These are phyloP conservation scores for Mesembrinibis cayennensis DNA, from an alignment of 2,113 vertebrate genomes.

Conservation along the genomic window DNA sequence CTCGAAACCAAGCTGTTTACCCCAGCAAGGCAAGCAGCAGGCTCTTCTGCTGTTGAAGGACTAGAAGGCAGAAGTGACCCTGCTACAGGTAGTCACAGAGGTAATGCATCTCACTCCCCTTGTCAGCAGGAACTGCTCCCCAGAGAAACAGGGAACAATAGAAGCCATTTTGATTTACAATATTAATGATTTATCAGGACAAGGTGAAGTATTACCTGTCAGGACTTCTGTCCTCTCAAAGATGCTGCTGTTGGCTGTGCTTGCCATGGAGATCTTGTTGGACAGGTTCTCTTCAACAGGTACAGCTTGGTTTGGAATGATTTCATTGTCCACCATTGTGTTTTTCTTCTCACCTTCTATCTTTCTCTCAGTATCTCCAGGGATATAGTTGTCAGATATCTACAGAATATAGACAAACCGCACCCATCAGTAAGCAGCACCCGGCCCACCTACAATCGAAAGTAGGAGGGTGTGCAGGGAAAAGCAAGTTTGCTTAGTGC, in stretches of 20 bases:
- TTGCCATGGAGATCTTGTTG: conserved; percentile 87
- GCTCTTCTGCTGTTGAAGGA: not conserved
- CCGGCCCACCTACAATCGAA: not conserved
- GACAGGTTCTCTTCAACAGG: conserved; percentile 24
- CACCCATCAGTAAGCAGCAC: conserved; percentile 36
- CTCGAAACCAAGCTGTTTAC: not conserved
- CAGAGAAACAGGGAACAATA: not conserved
- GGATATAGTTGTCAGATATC: conserved; percentile 80
- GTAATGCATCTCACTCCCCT: not conserved
- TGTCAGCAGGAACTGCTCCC: not conserved
- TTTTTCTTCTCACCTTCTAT: conserved; percentile 46
- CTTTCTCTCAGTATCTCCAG: conserved; percentile 53
- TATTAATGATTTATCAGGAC: not conserved
- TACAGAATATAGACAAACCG: conserved; percentile 1
- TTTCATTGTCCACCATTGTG: conserved; percentile 76
- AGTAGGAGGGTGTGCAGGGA: not conserved
- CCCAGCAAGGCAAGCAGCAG: not conserved
- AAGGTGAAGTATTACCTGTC: conserved; percentile 79
- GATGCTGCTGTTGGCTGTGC: conserved; percentile 81
- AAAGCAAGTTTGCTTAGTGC: conserved; percentile 25
- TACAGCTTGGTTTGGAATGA: conserved; percentile 45
- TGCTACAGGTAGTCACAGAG: not conserved
- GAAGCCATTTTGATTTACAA: not conserved
- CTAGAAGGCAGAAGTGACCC: not conserved
- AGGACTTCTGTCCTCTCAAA: conserved; percentile 90